These are phyloP conservation scores for Leptestheria dahalacensis DNA, from an alignment of 1,140 invertebrate genomes.

Conservation along the genomic window DNA sequence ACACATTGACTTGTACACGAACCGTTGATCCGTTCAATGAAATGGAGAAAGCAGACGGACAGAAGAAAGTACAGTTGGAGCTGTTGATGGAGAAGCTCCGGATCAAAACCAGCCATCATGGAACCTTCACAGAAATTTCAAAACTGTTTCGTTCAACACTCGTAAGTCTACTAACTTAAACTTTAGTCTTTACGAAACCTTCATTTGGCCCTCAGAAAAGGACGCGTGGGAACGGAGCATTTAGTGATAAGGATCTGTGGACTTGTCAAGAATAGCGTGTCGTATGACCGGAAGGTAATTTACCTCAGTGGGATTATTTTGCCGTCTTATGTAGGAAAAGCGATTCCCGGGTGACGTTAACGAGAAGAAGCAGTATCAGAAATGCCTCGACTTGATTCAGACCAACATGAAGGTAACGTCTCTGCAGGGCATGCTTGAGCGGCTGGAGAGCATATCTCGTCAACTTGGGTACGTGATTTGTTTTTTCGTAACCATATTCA, in stretches of 20 bases:
- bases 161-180: not conserved
- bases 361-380: constrained; percentile 69
- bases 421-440: constrained; percentile 76
- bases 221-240: too few species aligned
- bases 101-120: constrained; percentile 24
- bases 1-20: too few species aligned
- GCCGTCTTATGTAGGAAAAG: constrained; percentile 6
- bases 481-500: constrained; percentile 10
- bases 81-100: constrained; percentile 28
- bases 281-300: too few species aligned
- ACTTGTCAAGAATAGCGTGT: constrained; percentile 8
- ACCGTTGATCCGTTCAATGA: not conserved
- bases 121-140: constrained; percentile 27
- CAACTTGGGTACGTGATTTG: constrained; percentile 51
- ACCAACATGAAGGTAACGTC: constrained; percentile 86
- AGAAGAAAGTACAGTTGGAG: constrained; percentile 21
- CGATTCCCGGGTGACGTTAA: constrained; percentile 40
- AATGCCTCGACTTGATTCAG: constrained; percentile 79
- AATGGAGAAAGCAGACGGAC: not conserved
- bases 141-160: constrained; percentile 24
- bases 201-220: too few species aligned
- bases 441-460: constrained; percentile 73
- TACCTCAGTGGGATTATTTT: too few species aligned
- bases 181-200: too few species aligned
- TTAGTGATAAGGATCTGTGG: constrained; percentile 22